phyloP scores from a whole-genome alignment of 2,113 vertebrate species.

The Struthio camelus region DNA sequence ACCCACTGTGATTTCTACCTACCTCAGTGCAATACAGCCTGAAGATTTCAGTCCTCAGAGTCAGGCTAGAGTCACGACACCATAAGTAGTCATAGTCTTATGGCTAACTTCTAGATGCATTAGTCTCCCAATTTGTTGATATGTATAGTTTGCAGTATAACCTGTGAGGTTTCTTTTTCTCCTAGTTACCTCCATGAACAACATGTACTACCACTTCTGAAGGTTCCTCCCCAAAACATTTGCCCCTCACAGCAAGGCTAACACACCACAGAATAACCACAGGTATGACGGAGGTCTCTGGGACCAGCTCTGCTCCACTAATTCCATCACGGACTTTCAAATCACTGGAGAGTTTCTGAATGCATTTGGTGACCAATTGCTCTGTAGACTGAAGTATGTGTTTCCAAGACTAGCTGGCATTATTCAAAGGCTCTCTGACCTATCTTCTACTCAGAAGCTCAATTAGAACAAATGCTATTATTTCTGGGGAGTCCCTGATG shows the following conservation, averaged over 20 bases:
- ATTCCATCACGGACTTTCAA: not conserved
- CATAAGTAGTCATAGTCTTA: too few species aligned
- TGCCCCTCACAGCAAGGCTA: not conserved
- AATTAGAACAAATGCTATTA: not conserved
- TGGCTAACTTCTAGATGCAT: not conserved
- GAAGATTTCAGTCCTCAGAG: not conserved
- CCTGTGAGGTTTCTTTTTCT: not conserved
- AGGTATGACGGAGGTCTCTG: accelerated
- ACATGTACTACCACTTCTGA: not conserved
- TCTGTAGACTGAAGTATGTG: not conserved
- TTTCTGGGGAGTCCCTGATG: not conserved
- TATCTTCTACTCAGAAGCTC: not conserved
- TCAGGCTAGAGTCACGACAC: not conserved
- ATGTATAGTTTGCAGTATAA: not conserved
- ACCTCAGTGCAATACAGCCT: not conserved
- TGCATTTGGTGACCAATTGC: not conserved
- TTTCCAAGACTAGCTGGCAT: not conserved
- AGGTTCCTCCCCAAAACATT: not conserved
- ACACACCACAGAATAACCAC: not conserved
- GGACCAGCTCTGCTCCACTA: not conserved
- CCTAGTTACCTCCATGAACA: not conserved
- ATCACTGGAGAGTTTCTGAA: not conserved
- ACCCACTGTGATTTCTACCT: not conserved
- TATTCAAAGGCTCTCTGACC: not conserved
- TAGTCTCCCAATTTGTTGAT: not conserved